A percentile compares a stretch with the other conserved stretches of the same genome.
Evolutionary conservation across 2,113 vertebrate genomes (phyloP).

Genomic region (Xiphias gladius): DNA sequence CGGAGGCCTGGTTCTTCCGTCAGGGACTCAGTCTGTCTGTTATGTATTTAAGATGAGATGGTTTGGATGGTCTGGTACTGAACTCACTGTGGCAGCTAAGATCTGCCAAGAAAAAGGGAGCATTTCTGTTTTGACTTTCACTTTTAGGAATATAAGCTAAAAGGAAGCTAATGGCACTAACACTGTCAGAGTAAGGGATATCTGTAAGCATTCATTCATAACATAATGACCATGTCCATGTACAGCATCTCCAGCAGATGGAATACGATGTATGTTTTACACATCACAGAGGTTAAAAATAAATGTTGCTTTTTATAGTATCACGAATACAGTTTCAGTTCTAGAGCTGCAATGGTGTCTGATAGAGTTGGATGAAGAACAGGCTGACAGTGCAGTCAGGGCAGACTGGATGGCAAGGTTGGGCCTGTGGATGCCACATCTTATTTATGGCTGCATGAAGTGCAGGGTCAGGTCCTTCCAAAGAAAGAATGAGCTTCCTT

Average conservation of each 20-base stretch:
- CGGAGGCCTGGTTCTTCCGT: slow-evolving; percentile 52
- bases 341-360: slow-evolving; percentile 21
- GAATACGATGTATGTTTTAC: slow-evolving; percentile 2
- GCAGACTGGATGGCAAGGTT: slow-evolving; percentile 57
- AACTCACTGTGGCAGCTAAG: background rate
- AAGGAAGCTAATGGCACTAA: background rate
- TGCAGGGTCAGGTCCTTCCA: slow-evolving; percentile 78
- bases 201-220: background rate
- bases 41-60: slow-evolving; percentile 44
- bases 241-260: slow-evolving; percentile 3
- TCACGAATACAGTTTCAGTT: slow-evolving; percentile 16
- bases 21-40: slow-evolving; percentile 30
- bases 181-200: background rate
- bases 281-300: background rate
- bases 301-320: slow-evolving; percentile 12
- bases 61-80: background rate
- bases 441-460: slow-evolving; percentile 80
- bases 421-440: slow-evolving; percentile 63
- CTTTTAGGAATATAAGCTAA: background rate
- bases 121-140: background rate
- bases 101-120: background rate
- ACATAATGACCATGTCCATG: background rate
- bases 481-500: slow-evolving; percentile 71
- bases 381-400: slow-evolving; percentile 56
- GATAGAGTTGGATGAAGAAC: slow-evolving; percentile 31